These are phyloP conservation scores for Sarcoramphus papa DNA, from an alignment of 2,797 vertebrate genomes.

Conservation along the genomic window DNA sequence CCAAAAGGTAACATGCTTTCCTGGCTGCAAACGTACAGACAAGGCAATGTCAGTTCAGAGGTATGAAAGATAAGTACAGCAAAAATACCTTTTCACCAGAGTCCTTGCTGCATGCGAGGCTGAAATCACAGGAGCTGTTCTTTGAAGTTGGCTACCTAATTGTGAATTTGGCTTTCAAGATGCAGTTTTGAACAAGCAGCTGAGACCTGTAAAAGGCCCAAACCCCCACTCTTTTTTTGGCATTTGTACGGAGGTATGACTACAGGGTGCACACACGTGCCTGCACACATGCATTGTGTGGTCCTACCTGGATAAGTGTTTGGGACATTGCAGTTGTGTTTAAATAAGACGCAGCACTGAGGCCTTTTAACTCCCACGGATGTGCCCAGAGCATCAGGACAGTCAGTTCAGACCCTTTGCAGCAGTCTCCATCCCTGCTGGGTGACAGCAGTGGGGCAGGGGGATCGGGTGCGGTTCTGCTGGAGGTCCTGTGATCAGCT, in stretches of 20 bases:
- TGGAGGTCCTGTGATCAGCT: not conserved
- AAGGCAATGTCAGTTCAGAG: not conserved
- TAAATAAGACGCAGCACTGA: not conserved
- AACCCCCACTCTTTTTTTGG: not conserved
- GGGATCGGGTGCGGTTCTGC: not conserved
- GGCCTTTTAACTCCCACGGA: not conserved
- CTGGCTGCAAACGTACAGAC: not conserved
- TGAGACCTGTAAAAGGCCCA: not conserved
- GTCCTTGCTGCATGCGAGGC: not conserved
- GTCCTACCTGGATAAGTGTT: not conserved
- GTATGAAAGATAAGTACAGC: not conserved
- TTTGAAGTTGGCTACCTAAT: not conserved
- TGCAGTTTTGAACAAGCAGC: not conserved
- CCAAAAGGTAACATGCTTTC: not conserved
- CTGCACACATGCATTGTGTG: not conserved
- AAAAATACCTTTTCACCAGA: not conserved
- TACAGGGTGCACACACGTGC: rapidly evolving
- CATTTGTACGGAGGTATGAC: not conserved
- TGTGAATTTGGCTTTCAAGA: not conserved
- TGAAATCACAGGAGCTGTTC: not conserved
- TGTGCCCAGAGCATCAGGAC: not conserved
- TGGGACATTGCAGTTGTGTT: not conserved
- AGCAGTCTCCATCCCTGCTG: not conserved
- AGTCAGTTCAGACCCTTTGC: not conserved
- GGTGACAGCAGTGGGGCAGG: not conserved